Conservation (phyloP, 2,113 vertebrate genomes). For the Mungos mungo region DNA sequence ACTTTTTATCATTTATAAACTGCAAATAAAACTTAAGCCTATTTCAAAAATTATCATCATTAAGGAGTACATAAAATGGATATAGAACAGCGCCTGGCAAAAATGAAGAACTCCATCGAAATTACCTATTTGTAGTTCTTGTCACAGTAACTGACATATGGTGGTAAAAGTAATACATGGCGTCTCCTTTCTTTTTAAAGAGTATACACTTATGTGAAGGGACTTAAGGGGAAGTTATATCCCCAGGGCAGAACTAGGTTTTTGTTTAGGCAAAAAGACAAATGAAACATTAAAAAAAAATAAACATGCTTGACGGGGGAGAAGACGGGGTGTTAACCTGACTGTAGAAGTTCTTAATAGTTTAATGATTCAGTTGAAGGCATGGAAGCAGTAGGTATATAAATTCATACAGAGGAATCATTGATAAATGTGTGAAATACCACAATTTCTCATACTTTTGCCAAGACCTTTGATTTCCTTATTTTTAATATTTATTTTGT, state of each 20-base stretch:
- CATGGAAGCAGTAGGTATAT: accelerated
- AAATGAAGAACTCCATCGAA: background rate
- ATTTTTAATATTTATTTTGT: background rate
- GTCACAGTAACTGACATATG: background rate
- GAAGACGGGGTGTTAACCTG: background rate
- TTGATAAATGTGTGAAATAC: background rate
- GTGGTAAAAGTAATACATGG: background rate
- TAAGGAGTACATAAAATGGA: background rate
- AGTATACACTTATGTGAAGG: background rate
- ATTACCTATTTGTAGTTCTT: background rate
- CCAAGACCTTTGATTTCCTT: background rate
- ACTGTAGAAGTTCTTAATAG: background rate
- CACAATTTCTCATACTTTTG: background rate
- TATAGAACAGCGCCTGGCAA: background rate
- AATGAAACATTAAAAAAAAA: background rate
- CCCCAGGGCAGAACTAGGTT: accelerated
- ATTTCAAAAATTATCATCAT: background rate
- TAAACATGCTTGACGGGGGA: background rate
- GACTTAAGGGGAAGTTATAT: background rate
- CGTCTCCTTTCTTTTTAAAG: background rate
- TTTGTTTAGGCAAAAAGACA: background rate
- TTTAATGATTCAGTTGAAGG: background rate
- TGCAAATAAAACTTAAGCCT: background rate
- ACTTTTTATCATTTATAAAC: background rate
- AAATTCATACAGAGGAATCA: background rate